phyloP scores from a whole-genome alignment of 2,113 vertebrate species.

The Serinus canaria region DNA sequence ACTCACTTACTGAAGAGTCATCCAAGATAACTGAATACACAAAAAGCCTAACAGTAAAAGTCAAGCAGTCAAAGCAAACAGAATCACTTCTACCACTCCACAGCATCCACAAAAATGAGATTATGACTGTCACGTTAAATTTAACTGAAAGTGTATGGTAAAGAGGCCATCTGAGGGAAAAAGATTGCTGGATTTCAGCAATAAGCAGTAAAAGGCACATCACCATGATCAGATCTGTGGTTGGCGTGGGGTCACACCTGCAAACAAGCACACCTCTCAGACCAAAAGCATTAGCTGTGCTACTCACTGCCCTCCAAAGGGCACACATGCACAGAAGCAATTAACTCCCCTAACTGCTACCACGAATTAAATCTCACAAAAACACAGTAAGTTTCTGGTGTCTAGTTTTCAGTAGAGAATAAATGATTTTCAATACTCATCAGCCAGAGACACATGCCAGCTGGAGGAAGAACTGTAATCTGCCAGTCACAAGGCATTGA shows the following conservation, averaged over 20 bases:
- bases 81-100: background rate
- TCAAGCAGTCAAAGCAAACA: background rate
- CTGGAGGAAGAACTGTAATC: background rate
- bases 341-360: background rate
- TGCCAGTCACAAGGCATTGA: background rate
- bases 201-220: background rate
- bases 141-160: background rate
- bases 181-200: background rate
- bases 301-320: background rate
- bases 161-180: background rate
- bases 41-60: background rate
- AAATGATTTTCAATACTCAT: background rate
- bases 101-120: background rate
- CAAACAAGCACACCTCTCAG: background rate
- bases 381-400: background rate
- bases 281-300: background rate
- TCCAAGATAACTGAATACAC: background rate
- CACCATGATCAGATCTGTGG: fast-evolving
- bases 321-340: background rate
- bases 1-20: background rate
- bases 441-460: background rate
- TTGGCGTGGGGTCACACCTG: background rate
- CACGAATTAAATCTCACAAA: background rate
- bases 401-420: background rate
- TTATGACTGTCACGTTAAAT: background rate